Base-by-base conservation (phyloP, 1,140 invertebrate species). In the Nasonia longicornis region DNA sequence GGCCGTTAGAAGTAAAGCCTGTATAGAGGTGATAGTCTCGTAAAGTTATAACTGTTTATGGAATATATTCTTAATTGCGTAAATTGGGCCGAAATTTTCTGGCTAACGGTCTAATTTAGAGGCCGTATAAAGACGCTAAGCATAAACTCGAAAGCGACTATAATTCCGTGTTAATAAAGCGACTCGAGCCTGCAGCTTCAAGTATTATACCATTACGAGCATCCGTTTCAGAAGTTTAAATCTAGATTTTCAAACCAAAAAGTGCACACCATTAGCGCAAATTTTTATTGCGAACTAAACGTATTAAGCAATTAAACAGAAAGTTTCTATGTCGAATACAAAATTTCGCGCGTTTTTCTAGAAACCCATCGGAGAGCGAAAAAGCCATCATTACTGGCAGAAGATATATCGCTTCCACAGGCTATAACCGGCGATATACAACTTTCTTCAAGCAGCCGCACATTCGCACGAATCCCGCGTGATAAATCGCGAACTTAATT, bases 401-500 rank as follows among this genome's bases (percentile, higher is more conserved):
- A 26, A 2, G 63, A 67, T 26, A 67, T 67, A 67, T 58, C 64
- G 11, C 26, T 42, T 8, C 11, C 26, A 2, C 11, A 29, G 26
- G 26, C 22, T 10, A 26, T 31, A 26, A 31, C 22, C 29, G 2
- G 26, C 20, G 22, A 16, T n/a, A 12, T 66, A 26, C 12, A 67
- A 67, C 64, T 67, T 67, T 67, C 64, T 29, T 67, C 64, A 1
- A 26, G 26, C 35, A 11, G 26, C 70, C 3, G 29, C 69, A 29
- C 35, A 52, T 16, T 52, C 48, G 12, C 14, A 52, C 14, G n/a
- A 58, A 7, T 11, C 14, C n/a, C 3, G n/a, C 3, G 70, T 73
- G 71, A 73, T 73, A 73, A 73, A 73, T 73, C 71, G 71, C 20
- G 20, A 52, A 29, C 22, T 73, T 38, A 29, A 45, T 73, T 16